Evolutionary conservation across 2,797 vertebrate genomes (phyloP), one percentile per base, ranked within the genome.

Genomic region (Chelon labrosus): DNA sequence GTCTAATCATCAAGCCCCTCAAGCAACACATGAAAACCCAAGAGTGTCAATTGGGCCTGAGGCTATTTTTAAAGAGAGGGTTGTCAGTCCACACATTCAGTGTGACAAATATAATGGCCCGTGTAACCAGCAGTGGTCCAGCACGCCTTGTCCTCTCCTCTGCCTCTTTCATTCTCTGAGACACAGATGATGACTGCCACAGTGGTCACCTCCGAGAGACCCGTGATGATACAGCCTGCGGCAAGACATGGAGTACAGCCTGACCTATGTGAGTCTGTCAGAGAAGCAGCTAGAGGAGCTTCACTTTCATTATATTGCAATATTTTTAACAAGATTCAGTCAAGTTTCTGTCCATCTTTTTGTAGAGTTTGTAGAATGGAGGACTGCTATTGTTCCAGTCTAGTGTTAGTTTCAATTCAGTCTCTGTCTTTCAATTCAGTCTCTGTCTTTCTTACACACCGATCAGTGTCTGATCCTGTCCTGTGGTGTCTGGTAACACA

Each of bases 181-280:
- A 38, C 72, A 67, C 80, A 89, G 78, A 90, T 76, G 79, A 88
- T 72, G 82, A 74, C 82, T 77, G 82, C 84, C 89, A 86, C 89
- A 76, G 76, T 75, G 82, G 79, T 1, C 52, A 71, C 62, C 80
- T 55, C 66, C 52, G 73, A 85, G 56, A 57, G 39, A 59, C 49
- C 53, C 0, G n/a, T 69, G 63, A 82, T 73, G 79, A 69, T 70
- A 10, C 27, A 66, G 38, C 89, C 79, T 2, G 19, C 69, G 85
- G 89, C 86, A 49, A 69, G 63, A 64, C 56, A 52, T 14, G 63
- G 38, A 62, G 63, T 54, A 71, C 25, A 77, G 79, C 51, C 78
- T 88, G 88, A 90, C 87, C 87, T 80, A 70, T 85, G 77, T 68
- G 75, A 77, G 75, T 56, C 53, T 74, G 61, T 79, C 55, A 75